Conservation (phyloP, 2,888 invertebrate genomes). For the Heliconius hortense region DNA sequence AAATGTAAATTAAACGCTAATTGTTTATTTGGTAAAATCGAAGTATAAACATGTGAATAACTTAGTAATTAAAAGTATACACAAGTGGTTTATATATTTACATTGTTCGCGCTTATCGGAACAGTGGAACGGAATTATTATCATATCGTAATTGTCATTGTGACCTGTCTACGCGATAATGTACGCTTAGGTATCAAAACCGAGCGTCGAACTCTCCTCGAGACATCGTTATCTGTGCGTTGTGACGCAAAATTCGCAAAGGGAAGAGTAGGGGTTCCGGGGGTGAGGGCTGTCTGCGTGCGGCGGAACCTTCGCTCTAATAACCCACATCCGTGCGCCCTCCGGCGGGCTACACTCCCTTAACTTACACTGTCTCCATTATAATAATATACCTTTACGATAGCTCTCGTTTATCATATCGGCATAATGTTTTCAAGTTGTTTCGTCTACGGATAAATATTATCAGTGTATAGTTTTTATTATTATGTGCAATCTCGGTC, state of each 20-base stretch:
- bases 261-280: constrained; percentile 47
- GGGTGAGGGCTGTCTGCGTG: constrained; percentile 55
- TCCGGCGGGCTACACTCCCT: constrained; percentile 47
- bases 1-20: background rate
- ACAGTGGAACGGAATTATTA: constrained; percentile 57
- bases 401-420: constrained; percentile 42
- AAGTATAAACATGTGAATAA: background rate
- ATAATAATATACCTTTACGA: constrained; percentile 44
- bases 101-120: constrained; percentile 47
- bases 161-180: constrained; percentile 67
- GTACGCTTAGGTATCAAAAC: constrained; percentile 44
- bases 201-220: constrained; percentile 29
- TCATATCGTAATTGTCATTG: constrained; percentile 57
- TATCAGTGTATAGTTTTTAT: constrained; percentile 34
- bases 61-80: constrained; percentile 16
- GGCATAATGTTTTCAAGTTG: constrained; percentile 37
- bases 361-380: constrained; percentile 39
- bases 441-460: constrained; percentile 33
- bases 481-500: constrained; percentile 21
- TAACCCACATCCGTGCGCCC: constrained; percentile 66
- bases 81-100: constrained; percentile 27
- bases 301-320: constrained; percentile 64
- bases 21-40: background rate
- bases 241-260: constrained; percentile 50
- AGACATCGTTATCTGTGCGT: constrained; percentile 30